These are phyloP conservation scores for Octopus bimaculoides DNA, from an alignment of 1,140 invertebrate species.

Conservation along the genomic window DNA sequence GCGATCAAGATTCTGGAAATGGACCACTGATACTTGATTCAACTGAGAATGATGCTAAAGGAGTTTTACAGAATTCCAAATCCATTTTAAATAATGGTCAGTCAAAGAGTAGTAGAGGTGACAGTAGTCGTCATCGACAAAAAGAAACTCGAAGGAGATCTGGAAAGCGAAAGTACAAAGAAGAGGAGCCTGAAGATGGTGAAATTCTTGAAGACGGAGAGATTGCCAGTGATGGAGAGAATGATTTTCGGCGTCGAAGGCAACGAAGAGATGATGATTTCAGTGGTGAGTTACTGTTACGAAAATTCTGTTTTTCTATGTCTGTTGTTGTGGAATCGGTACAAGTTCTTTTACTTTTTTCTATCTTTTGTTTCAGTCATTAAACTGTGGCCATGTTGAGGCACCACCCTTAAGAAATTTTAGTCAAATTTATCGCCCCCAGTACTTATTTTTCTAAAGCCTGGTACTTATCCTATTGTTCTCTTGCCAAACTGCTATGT, in stretches of 20 bases:
- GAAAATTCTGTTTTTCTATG: background rate
- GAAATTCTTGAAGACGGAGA: constrained; percentile 49
- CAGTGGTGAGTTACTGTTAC: constrained; percentile 13
- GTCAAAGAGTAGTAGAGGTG: background rate
- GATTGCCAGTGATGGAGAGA: constrained; percentile 39
- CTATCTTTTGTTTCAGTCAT: too few relatives aligned
- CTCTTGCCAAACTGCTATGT: too few relatives aligned
- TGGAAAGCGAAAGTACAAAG: background rate
- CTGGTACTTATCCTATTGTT: too few relatives aligned
- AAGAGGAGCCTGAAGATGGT: constrained; percentile 43
- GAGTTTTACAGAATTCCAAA: too few relatives aligned
- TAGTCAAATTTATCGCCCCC: too few relatives aligned
- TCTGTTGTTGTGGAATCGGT: background rate
- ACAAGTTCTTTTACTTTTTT: background rate
- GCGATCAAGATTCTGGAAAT: too few relatives aligned
- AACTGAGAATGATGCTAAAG: too few relatives aligned
- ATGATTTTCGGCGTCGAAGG: constrained; percentile 14
- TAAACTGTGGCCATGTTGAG: too few relatives aligned
- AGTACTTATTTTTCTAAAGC: too few relatives aligned
- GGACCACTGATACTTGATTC: too few relatives aligned
- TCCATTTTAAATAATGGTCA: too few relatives aligned
- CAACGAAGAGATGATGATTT: constrained; percentile 26
- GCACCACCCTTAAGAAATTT: too few relatives aligned
- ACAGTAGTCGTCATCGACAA: background rate
- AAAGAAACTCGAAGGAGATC: background rate